Evolutionary conservation across 2,113 vertebrate species (phyloP).

Genomic region (Chaetodon trifascialis): DNA sequence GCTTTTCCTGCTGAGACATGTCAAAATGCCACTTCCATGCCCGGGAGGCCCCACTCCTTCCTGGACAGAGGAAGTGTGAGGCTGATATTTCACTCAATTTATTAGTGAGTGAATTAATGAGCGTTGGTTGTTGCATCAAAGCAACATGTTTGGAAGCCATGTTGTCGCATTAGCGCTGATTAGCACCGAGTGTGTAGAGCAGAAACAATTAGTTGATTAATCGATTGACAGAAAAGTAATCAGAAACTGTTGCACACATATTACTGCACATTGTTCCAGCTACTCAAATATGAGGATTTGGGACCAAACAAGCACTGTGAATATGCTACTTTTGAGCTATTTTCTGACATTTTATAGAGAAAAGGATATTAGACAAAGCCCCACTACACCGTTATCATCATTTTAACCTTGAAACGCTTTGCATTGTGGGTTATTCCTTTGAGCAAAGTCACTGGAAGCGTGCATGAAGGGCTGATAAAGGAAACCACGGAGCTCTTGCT

Average conservation of each 20-base stretch:
- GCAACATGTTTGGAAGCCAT: background rate
- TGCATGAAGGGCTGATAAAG: background rate
- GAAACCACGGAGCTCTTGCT: background rate
- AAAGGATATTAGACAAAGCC: background rate
- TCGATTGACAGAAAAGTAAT: background rate
- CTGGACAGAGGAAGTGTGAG: background rate
- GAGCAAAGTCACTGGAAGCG: background rate
- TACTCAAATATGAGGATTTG: background rate
- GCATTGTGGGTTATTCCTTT: background rate
- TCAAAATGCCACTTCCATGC: no score
- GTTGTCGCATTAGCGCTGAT: background rate
- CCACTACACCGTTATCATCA: background rate
- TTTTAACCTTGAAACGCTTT: background rate
- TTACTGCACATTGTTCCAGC: background rate
- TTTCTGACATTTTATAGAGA: background rate
- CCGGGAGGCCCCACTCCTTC: no score
- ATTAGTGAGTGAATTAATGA: background rate
- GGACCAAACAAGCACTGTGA: background rate
- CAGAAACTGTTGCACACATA: background rate
- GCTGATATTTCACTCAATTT: background rate
- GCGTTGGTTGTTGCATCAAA: background rate
- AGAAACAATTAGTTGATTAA: no score
- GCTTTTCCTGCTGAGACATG: background rate
- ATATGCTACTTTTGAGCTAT: background rate
- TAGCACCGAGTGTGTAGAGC: background rate